These are phyloP conservation scores for Hydropsyche tenuis DNA, from an alignment of 1,140 invertebrate species.

Conservation along the genomic window DNA sequence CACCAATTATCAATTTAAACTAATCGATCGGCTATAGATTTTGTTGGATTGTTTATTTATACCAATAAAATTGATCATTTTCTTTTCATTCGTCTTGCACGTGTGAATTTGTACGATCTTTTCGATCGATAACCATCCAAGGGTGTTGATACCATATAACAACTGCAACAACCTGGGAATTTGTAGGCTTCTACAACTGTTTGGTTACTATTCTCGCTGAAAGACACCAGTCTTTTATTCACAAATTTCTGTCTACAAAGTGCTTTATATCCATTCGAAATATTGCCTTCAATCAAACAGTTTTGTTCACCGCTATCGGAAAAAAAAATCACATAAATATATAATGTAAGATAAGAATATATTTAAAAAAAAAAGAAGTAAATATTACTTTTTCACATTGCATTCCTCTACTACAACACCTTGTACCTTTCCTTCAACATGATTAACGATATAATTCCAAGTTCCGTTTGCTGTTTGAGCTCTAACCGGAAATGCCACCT, in stretches of 20 bases:
- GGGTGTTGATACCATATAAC: neutral
- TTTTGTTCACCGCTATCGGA: neutral
- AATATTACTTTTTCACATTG: neutral
- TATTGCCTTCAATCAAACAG: neutral
- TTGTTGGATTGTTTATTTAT: too few relatives aligned
- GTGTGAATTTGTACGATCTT: too few relatives aligned
- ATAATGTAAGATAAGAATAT: neutral
- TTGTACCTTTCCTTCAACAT: neutral
- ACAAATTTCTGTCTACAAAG: neutral
- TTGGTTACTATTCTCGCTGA: neutral
- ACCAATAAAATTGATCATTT: too few relatives aligned
- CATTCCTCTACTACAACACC: neutral
- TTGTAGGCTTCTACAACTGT: neutral
- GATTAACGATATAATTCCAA: neutral
- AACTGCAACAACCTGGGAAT: constrained; percentile 5
- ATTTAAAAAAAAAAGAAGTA: neutral
- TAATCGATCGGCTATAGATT: too few relatives aligned
- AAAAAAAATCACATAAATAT: neutral
- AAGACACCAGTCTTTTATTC: neutral
- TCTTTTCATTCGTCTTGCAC: too few relatives aligned
- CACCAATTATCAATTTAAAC: too few relatives aligned
- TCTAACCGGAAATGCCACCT: neutral
- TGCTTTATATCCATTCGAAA: neutral
- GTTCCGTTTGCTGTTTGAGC: neutral
- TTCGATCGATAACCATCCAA: too few relatives aligned